Evolutionary conservation across 2,113 vertebrate genomes (phyloP), one percentile per base, ranked within the genome.

Genomic region (Pagrus major): DNA sequence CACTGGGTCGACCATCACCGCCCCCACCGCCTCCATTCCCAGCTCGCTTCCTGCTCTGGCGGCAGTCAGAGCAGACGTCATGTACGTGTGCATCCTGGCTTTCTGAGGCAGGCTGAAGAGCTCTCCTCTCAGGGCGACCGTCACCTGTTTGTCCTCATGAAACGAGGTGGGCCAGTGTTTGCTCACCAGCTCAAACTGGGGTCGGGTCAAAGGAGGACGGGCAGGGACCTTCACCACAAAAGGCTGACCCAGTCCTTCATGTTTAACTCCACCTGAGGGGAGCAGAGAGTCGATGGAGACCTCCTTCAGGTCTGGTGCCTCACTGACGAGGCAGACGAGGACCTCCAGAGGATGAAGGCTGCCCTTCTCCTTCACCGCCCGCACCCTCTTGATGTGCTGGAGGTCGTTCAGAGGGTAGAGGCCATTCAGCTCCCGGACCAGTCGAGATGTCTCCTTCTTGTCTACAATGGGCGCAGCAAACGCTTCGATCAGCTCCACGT

Each of bases 141-240:
- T 94, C 54, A 95, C 88, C 49, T 89, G 93, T 41, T 95, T 96
- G 83, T 97, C 96, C 70, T 97, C 96, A 0, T 97, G 96, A 68
- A 97, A 98, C 3, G 95, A 91, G 0, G 95, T 96, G 23, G 97
- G 96, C 96, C 97, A 98, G 75, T 96, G 94, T 33, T 51, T 76
- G 4, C 91, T 95, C 0, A 95, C 96, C 49, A 85, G 81, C 66
- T 97, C 96, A 21, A 96, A 97, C 87, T 98, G 96, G 51, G 89
- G 91, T 55, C 96, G 90, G 10, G 96, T 97, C 67, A 96, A 84
- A 2, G 97, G 95, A 0, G 95, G 92, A 1, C 80, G 81, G 0
- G 93, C 93, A 0, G 97, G 96, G 49, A 97, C 92, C 0, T 84
- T 86, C 3, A 96, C 95, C 70, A 95, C 69, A 42, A 97, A 97